Evolutionary conservation across 2,797 vertebrate genomes (phyloP), one percentile per base, ranked within the genome.

Genomic region (Lindbergichthys nudifrons): DNA sequence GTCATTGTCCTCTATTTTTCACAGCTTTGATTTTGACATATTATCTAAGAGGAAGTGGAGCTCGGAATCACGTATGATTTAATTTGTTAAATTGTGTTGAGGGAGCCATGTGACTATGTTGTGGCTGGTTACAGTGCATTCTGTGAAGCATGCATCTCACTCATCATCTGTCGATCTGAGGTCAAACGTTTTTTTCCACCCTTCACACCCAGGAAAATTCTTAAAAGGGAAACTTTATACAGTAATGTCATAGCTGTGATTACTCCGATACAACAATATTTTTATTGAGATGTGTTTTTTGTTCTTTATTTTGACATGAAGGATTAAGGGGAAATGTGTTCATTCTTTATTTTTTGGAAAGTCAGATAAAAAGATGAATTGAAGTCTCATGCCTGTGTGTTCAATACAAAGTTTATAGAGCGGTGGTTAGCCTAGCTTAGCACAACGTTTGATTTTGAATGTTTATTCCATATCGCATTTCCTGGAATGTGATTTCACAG

Each of bases 21-120:
- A 48, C 14, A 12, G 48, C 46, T 70, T 56, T 73, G 43, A 63
- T 47, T 64, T 30, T 50, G 56, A 52, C 12, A 56, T 12, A 14
- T 13, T 14, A 32, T 52, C 23, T 42, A 7, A 51, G 13, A 66
- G 53, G 21, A 73, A 16, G 16, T 15, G 36, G 56, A 5, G 42
- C 3, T 7, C 11, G 36, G 16, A 48, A 21, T 5, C 13, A 21
- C 19, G 19, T 19, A 50, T 21, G 21, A 50, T 21, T 5, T 50
- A 50, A 50, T 50, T 5, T 21, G n/a, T 50, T 50, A 5, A 21
- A 2, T 6, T 50, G 21, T 5, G 48, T 50, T n/a, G 48, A 50
- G 10, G 10, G 48, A 21, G 19, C 48, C 48, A 50, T 19, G 12
- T 50, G 48, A 50, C 48, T 50, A 16, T 45, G 14, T 50, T 36